Percentiles rank a stretch among this genome's conserved stretches.
These are phyloP conservation scores for Gephyroberyx darwinii DNA, from an alignment of 2,797 vertebrate genomes.

Conservation along the genomic window DNA sequence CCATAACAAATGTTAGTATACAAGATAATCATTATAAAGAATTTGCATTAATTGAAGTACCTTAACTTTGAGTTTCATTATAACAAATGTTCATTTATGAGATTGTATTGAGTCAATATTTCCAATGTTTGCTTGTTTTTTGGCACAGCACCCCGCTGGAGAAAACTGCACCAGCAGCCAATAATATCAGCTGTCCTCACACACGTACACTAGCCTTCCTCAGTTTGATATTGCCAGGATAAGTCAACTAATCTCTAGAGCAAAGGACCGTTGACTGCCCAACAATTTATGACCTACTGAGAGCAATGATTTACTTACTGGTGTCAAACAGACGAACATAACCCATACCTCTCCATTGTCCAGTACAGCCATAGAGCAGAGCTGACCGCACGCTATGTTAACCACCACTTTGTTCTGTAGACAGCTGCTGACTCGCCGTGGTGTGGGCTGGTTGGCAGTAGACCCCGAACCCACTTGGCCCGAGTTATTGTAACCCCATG, in stretches of 20 bases:
- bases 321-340: constrained; percentile 6
- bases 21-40: too few species aligned
- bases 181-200: background rate
- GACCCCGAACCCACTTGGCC: constrained; percentile 98
- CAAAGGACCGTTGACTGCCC: background rate
- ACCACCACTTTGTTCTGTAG: constrained; percentile 94
- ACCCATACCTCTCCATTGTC: constrained; percentile 92
- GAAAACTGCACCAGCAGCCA: too few species aligned
- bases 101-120: too few species aligned
- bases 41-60: too few species aligned
- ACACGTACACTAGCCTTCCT: background rate
- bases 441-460: constrained; percentile 96
- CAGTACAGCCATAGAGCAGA: constrained; percentile 97
- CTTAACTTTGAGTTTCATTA: too few species aligned
- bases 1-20: too few species aligned
- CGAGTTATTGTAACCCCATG: constrained; percentile 99
- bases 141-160: too few species aligned
- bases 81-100: too few species aligned
- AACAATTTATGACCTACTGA: background rate
- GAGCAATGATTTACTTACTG: background rate
- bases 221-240: background rate
- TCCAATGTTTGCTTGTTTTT: too few species aligned
- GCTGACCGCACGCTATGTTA: constrained; percentile 95
- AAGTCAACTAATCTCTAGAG: background rate
- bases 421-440: constrained; percentile 94